A percentile compares a stretch with the other conserved stretches of the same genome.
phyloP scores from a whole-genome alignment of 2,113 vertebrate species.

The Macquaria ambigua region DNA sequence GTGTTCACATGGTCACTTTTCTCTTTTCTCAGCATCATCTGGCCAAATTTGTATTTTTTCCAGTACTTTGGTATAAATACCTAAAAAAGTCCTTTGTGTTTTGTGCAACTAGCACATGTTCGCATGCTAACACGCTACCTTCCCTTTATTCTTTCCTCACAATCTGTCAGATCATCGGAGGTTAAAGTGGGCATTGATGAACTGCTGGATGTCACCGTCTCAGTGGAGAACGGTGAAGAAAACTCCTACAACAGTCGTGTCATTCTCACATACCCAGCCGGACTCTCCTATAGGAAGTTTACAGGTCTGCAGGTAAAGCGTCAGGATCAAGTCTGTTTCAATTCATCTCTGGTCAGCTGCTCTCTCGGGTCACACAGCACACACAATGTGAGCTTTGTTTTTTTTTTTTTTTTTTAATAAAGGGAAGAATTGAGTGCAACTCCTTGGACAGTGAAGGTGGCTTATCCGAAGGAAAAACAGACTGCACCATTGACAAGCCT shows the following conservation, averaged over 20 bases:
- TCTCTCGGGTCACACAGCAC: background rate
- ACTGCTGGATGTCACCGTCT: constrained; percentile 81
- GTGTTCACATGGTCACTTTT: background rate
- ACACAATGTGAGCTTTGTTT: background rate
- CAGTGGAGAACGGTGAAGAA: constrained; percentile 85
- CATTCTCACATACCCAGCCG: constrained; percentile 81
- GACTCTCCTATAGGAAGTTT: constrained; percentile 84
- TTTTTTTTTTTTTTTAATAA: constrained; percentile 10
- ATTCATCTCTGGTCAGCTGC: background rate
- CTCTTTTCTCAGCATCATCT: background rate
- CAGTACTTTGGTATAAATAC: no score
- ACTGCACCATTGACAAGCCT: constrained; percentile 85
- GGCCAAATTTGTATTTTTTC: no score
- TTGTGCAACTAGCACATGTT: background rate
- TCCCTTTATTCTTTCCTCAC: background rate
- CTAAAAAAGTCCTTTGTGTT: background rate
- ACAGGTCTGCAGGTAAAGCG: constrained; percentile 72
- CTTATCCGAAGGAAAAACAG: constrained; percentile 52
- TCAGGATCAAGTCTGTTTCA: background rate
- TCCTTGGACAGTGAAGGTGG: constrained; percentile 69
- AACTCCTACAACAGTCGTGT: constrained; percentile 86
- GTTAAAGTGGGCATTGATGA: constrained; percentile 84
- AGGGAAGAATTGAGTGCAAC: constrained; percentile 83
- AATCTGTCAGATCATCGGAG: constrained; percentile 63
- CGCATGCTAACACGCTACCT: background rate